Conservation (phyloP, 2,797 vertebrate species). For the Macroramphosus scolopax region DNA sequence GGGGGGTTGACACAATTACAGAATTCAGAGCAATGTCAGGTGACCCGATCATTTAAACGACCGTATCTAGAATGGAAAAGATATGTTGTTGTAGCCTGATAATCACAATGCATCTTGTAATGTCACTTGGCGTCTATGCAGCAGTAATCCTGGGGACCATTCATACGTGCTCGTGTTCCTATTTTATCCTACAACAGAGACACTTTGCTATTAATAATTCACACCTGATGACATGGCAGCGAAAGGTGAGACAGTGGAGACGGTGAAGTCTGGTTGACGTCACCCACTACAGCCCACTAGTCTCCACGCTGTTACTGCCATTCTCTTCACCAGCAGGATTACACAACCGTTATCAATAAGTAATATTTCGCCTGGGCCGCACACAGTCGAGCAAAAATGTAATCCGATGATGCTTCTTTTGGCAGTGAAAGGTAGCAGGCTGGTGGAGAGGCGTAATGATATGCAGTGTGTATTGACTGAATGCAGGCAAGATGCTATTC, state of each 20-base stretch:
- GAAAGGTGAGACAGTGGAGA: constrained; percentile 48
- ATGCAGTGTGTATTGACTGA: constrained; percentile 40
- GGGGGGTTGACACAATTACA: constrained; percentile 10
- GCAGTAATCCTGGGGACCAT: too few species aligned
- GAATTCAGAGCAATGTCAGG: background rate
- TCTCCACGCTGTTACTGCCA: constrained; percentile 9
- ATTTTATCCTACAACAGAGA: constrained; percentile 9
- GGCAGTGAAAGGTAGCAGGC: constrained; percentile 23
- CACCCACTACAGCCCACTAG: constrained; percentile 8
- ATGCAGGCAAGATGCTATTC: constrained; percentile 34
- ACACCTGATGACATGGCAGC: constrained; percentile 27
- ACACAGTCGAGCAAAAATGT: constrained; percentile 4
- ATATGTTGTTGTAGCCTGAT: too few species aligned
- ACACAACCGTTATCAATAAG: constrained; percentile 57
- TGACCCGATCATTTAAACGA: constrained; percentile 9
- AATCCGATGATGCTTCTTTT: constrained; percentile 16
- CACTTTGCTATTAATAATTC: constrained; percentile 57
- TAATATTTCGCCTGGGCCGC: constrained; percentile 23
- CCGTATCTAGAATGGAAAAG: background rate
- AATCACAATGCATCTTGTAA: too few species aligned
- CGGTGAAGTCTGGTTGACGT: constrained; percentile 33
- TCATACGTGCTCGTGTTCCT: background rate
- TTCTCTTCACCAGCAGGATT: constrained; percentile 28
- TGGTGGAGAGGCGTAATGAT: constrained; percentile 33
- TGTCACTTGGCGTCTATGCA: too few species aligned